phyloP scores from a whole-genome alignment of 2,888 invertebrate genomes.

The Coleophora deauratella region DNA sequence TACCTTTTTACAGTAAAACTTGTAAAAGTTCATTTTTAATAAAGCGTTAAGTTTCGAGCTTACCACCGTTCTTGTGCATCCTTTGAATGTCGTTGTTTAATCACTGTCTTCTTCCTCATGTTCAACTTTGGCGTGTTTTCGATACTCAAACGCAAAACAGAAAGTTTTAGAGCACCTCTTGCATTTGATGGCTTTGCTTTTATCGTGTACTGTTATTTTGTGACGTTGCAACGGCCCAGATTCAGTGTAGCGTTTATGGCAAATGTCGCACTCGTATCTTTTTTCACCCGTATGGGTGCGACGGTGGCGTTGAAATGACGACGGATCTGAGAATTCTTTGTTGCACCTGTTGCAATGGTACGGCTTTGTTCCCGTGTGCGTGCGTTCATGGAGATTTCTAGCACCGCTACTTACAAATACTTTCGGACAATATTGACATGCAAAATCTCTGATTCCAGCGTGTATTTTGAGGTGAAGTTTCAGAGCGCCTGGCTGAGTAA shows the following conservation, averaged over 20 bases:
- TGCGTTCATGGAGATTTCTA: conserved; percentile 17
- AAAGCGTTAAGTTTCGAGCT: too few relatives aligned
- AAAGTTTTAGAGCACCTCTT: too few relatives aligned
- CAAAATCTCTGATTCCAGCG: conserved; percentile 6
- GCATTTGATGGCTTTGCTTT: too few relatives aligned
- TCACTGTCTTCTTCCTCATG: too few relatives aligned
- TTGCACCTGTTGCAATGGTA: conserved; percentile 22
- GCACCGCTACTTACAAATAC: conserved; percentile 10
- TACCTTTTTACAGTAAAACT: too few relatives aligned
- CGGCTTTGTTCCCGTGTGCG: conserved; percentile 25
- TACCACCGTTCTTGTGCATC: too few relatives aligned
- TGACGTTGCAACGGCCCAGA: too few relatives aligned
- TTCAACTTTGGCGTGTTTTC: too few relatives aligned
- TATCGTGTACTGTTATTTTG: not conserved
- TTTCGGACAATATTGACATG: conserved; percentile 25
- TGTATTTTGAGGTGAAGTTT: conserved; percentile 1
- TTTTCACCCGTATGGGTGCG: conserved; percentile 28
- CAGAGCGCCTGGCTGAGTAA: not conserved
- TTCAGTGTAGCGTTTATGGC: conserved; percentile 13
- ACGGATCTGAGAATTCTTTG: conserved; percentile 26
- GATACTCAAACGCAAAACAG: too few relatives aligned
- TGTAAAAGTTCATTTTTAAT: too few relatives aligned
- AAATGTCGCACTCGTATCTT: conserved; percentile 23
- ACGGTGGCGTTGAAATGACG: conserved; percentile 23
- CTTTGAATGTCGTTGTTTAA: too few relatives aligned